Conservation (phyloP, 1,140 invertebrate genomes). For the Drosophila tani region DNA sequence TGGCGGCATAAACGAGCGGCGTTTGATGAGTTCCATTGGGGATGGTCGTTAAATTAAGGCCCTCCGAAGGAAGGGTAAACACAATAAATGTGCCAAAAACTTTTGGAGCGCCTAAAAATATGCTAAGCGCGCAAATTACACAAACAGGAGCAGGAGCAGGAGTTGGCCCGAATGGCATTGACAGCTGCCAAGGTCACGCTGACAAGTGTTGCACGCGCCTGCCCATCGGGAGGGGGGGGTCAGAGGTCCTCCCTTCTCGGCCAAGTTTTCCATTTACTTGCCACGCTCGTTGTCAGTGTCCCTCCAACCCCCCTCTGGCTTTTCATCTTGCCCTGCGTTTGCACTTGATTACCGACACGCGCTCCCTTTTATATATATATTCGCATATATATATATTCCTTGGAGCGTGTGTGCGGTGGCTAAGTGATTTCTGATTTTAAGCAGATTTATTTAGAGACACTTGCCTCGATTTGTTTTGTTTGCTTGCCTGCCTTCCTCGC, state of each 20-base stretch:
- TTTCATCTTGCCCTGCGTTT: constrained; percentile 39
- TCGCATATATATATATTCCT: constrained; percentile 11
- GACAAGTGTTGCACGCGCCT: constrained; percentile 81
- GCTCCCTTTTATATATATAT: constrained; percentile 20
- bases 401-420: constrained; percentile 21
- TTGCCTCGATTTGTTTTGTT: constrained; percentile 56
- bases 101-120: constrained; percentile 59
- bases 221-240: constrained; percentile 27
- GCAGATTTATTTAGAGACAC: constrained; percentile 68
- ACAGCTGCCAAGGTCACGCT: constrained; percentile 74
- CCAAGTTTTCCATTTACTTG: constrained; percentile 41
- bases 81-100: constrained; percentile 55
- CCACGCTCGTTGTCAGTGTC: constrained; percentile 1
- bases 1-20: constrained; percentile 41
- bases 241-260: constrained; percentile 2
- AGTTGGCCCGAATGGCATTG: constrained; percentile 54
- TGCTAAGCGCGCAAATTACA: constrained; percentile 69
- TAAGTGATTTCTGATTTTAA: constrained; percentile 71
- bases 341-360: constrained; percentile 76
- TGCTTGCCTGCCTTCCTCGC: constrained; percentile 11
- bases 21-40: constrained; percentile 62
- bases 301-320: constrained; percentile 10
- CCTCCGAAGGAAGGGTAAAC: constrained; percentile 15
- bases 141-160: constrained; percentile 13
- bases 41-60: constrained; percentile 31